Base-by-base conservation (phyloP, 2,797 vertebrate species). In the Eleutherodactylus coqui region DNA sequence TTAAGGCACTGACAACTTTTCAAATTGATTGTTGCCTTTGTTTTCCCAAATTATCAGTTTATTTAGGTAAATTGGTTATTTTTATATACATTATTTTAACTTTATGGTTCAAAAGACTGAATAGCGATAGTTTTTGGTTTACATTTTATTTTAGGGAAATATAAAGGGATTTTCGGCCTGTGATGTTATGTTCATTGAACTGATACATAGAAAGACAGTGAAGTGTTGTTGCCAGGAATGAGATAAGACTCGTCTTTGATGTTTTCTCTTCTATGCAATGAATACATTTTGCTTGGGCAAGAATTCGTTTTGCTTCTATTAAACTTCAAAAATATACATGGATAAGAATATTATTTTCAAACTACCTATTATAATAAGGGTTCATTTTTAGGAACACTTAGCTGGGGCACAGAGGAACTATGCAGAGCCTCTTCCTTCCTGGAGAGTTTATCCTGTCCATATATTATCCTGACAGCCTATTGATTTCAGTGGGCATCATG, bases 1-100 rank as follows among this genome's bases (percentile, higher is more conserved):
- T 87, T 90, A 81, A 88, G 83, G 13, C 55, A 53, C 24, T 80
- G 29, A 75, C 38, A 90, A 51, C 51, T 82, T 87, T 84, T 73
- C 69, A 88, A 87, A 84, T 55, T 85, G 75, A 87, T 84, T 91
- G 45, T 67, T 69, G 75, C 84, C 45, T 9, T 1, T 4, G 55
- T 34, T 64, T 67, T 79, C 82, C 80, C 43, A 81, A 70, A 6
- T 79, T 70, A 88, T 43, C n/a, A 51, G 32, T 53, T 0, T 51
- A 73, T 87, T 67, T 87, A 79, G 21, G 87, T 85, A 69, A 83
- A 76, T 88, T 70, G 32, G 6, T n/a, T n/a, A n/a, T n/a, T n/a
- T n/a, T n/a, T n/a, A n/a, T 53, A 16, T 38, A 70, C 8, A 0
- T 1, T 41, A 55, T 69, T 78, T 29, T 85, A 76, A 2, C 88